Percentiles rank a stretch among this genome's conserved stretches.
phyloP scores from a whole-genome alignment of 1,140 invertebrate genomes.

The Camponotus vicinus region DNA sequence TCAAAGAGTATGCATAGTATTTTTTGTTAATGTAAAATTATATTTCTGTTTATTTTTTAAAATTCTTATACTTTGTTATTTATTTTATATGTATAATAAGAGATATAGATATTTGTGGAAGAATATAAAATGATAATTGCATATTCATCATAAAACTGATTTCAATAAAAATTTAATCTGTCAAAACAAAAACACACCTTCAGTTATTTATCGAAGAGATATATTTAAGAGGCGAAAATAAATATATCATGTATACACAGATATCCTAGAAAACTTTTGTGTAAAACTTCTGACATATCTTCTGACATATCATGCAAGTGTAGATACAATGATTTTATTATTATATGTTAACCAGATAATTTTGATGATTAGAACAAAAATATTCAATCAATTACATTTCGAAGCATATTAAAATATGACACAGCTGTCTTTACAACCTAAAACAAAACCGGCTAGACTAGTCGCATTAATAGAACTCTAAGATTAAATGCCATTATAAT shows the following conservation, averaged over 20 bases:
- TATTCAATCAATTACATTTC: slow-evolving; percentile 23
- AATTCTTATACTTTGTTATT: background rate
- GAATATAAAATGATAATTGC: background rate
- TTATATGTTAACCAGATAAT: background rate
- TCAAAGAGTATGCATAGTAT: background rate
- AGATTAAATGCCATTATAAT: too few relatives aligned
- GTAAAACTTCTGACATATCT: background rate
- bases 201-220: background rate
- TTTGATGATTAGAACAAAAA: background rate
- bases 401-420: slow-evolving; percentile 73
- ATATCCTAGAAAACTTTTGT: background rate
- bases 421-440: slow-evolving; percentile 73
- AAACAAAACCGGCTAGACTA: background rate
- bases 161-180: background rate
- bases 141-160: background rate
- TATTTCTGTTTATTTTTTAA: background rate
- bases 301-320: background rate
- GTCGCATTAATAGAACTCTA: too few relatives aligned
- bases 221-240: background rate
- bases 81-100: background rate
- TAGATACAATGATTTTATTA: background rate
- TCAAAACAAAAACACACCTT: background rate
- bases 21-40: background rate
- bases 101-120: background rate
- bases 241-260: slow-evolving; percentile 2